Conservation (phyloP, 2,113 vertebrate genomes). For the Panthera leo region DNA sequence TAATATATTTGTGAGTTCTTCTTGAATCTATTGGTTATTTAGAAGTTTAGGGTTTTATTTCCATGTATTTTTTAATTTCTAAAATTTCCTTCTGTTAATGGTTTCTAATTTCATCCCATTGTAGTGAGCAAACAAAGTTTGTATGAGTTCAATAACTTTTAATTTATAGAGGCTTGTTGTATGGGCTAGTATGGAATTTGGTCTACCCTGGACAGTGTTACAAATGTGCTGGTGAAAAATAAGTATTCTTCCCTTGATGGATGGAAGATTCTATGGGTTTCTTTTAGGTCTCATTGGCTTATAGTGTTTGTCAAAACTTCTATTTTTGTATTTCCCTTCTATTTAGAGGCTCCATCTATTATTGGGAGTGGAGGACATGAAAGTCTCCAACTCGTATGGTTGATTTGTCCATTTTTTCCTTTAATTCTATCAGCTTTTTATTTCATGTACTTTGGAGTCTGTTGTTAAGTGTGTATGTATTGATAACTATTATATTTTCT, state of each 20-base stretch:
- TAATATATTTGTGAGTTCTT: neutral
- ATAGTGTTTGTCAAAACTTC: neutral
- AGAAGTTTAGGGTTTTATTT: neutral
- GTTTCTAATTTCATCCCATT: neutral
- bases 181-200: neutral
- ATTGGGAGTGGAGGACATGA: neutral
- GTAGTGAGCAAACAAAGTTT: neutral
- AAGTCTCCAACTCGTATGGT: neutral
- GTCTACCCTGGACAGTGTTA: neutral
- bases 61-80: neutral
- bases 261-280: neutral
- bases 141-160: neutral
- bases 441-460: neutral
- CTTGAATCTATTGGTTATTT: neutral
- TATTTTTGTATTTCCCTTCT: neutral
- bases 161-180: neutral
- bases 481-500: neutral
- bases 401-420: neutral
- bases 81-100: neutral
- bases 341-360: neutral
- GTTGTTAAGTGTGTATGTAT: neutral
- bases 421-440: neutral
- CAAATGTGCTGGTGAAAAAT: neutral
- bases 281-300: neutral
- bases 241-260: neutral